These are phyloP conservation scores for Pterocles orientalis DNA, from an alignment of 2,113 vertebrate genomes.

Conservation along the genomic window DNA sequence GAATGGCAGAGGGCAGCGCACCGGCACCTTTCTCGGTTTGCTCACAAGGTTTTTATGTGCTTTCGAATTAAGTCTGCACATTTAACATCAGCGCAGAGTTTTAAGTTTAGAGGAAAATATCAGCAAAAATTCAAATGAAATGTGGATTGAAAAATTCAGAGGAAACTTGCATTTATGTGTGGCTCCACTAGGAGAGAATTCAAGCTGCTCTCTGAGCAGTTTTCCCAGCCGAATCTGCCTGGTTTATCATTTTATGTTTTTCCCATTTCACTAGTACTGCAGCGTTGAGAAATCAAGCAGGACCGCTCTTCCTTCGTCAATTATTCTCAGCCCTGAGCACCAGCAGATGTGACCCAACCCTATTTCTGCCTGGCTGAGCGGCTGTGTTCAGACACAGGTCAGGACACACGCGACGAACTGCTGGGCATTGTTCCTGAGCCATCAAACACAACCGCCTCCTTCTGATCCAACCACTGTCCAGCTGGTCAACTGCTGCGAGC, in stretches of 20 bases:
- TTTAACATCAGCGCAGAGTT: fast-evolving
- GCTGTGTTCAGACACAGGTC: background rate
- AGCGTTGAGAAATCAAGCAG: background rate
- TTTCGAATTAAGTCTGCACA: background rate
- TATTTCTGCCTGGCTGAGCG: background rate
- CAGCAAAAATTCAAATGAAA: background rate
- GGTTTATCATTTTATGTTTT: background rate
- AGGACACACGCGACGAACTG: background rate
- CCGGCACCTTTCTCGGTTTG: background rate
- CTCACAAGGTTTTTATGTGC: background rate
- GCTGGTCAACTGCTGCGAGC: background rate
- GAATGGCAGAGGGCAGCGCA: background rate
- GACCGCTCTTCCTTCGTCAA: background rate
- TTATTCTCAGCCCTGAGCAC: background rate
- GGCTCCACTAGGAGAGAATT: background rate
- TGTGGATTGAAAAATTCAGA: background rate
- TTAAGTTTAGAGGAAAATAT: background rate
- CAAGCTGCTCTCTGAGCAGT: background rate
- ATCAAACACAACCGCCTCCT: background rate
- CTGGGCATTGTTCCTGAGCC: fast-evolving
- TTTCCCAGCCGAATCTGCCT: background rate
- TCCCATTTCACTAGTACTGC: background rate
- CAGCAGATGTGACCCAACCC: background rate
- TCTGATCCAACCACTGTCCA: background rate
- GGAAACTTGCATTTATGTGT: background rate